Evolutionary conservation across 1,140 invertebrate genomes (phyloP).

Genomic region (Drosophila burlai): DNA sequence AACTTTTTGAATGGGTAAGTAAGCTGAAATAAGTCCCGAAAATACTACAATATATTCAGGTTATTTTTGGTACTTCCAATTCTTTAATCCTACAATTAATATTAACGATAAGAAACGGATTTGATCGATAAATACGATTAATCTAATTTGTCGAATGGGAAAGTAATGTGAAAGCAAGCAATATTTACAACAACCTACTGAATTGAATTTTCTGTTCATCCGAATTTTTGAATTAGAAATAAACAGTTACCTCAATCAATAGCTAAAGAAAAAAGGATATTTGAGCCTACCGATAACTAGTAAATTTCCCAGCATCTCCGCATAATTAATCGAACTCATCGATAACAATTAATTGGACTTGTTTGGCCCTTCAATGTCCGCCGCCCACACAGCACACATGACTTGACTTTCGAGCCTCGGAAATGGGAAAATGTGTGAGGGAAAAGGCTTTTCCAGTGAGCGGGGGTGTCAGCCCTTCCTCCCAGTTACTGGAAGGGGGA

Average conservation of each 20-base stretch:
- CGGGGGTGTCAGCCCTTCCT: constrained; percentile 24
- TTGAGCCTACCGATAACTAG: no score
- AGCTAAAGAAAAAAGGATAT: background rate
- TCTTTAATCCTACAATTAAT: background rate
- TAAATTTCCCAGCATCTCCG: background rate
- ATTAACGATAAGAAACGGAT: no score
- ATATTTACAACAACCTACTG: no score
- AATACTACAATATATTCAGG: background rate
- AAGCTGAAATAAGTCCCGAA: no score
- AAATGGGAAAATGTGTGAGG: background rate
- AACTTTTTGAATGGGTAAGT: background rate
- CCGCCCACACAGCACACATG: constrained; percentile 19
- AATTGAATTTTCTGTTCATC: no score
- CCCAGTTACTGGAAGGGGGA: background rate
- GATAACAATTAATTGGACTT: constrained; percentile 36
- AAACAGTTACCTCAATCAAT: background rate
- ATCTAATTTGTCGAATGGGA: no score
- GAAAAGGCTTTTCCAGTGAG: constrained; percentile 24
- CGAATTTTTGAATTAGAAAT: no score
- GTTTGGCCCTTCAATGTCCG: constrained; percentile 33
- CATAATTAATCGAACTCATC: constrained; percentile 13
- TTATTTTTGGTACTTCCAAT: background rate
- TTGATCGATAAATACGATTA: no score
- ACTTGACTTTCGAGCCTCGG: background rate
- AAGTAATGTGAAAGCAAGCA: no score